Conservation (phyloP, 2,797 vertebrate species). For the Euphonia xanthogaster region DNA sequence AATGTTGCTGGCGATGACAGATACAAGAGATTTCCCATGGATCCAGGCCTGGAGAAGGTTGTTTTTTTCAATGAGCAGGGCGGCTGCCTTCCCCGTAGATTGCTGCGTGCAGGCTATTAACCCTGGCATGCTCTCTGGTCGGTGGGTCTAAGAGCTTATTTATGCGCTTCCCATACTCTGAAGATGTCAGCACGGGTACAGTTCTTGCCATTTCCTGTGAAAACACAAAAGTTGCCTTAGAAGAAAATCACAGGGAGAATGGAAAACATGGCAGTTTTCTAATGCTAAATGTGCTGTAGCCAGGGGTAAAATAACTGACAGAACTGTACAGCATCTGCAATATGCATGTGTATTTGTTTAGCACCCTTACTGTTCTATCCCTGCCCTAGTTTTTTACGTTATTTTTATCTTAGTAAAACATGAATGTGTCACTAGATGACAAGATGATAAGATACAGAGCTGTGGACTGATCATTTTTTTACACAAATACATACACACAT, state of each 20-base stretch:
- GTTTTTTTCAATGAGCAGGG: conserved; percentile 53
- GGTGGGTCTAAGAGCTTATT: conserved; percentile 54
- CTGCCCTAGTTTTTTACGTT: background rate
- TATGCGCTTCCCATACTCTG: conserved; percentile 78
- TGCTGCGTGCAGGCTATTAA: conserved; percentile 70
- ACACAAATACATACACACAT: background rate
- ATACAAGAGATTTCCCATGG: conserved; percentile 61
- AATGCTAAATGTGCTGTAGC: background rate
- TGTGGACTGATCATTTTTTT: background rate
- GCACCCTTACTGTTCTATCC: background rate
- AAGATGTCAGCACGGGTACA: conserved; percentile 78
- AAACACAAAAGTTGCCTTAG: background rate
- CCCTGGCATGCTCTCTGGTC: conserved; percentile 47
- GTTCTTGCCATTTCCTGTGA: conserved; percentile 81
- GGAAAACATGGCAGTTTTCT: background rate
- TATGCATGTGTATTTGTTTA: background rate
- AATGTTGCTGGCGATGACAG: background rate
- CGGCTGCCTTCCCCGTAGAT: conserved; percentile 84
- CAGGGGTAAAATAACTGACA: background rate
- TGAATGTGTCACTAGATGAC: background rate
- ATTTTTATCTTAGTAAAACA: background rate
- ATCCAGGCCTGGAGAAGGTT: conserved; percentile 73
- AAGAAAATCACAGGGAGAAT: background rate
- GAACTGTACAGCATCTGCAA: background rate
- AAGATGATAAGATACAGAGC: background rate